Percentiles rank a stretch among this genome's conserved stretches.
These are phyloP conservation scores for Trinectes maculatus DNA, from an alignment of 2,113 vertebrate species.

Conservation along the genomic window DNA sequence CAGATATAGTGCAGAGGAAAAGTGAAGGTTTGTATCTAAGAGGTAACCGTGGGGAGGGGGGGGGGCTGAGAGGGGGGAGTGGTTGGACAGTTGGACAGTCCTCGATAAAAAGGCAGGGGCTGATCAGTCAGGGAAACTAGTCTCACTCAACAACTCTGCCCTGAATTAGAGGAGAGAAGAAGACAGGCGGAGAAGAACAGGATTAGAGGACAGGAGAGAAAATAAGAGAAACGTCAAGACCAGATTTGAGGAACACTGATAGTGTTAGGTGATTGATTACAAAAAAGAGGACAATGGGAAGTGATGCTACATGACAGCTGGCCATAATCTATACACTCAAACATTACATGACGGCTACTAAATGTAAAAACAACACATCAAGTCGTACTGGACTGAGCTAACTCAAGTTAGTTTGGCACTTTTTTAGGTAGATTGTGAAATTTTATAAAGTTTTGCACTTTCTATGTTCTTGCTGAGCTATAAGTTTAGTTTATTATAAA, in stretches of 20 bases:
- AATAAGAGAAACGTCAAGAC: conserved; percentile 65
- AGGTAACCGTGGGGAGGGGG: conserved; percentile 47
- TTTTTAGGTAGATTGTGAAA: too few relatives aligned
- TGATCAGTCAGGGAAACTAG: conserved; percentile 88
- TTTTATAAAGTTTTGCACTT: too few relatives aligned
- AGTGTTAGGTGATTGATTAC: too few relatives aligned
- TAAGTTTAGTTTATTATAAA: too few relatives aligned
- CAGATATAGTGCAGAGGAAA: conserved; percentile 42
- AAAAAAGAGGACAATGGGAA: background rate
- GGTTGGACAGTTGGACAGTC: conserved; percentile 79
- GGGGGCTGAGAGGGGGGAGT: conserved; percentile 69
- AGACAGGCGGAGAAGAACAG: conserved; percentile 78
- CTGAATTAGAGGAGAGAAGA: conserved; percentile 86
- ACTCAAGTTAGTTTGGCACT: too few relatives aligned
- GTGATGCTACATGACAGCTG: conserved; percentile 24
- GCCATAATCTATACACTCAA: background rate
- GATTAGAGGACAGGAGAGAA: conserved; percentile 65
- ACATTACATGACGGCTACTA: background rate
- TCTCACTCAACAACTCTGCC: conserved; percentile 88
- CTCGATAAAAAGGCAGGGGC: conserved; percentile 79
- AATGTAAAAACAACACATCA: background rate
- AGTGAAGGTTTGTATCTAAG: conserved; percentile 70
- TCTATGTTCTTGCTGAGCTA: too few relatives aligned
- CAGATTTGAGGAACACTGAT: too few relatives aligned
- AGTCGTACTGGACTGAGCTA: too few relatives aligned